A percentile compares a stretch with the other conserved stretches of the same genome.
These are phyloP conservation scores for Pyrochroa serraticornis DNA, from an alignment of 2,888 invertebrate species.

Conservation along the genomic window DNA sequence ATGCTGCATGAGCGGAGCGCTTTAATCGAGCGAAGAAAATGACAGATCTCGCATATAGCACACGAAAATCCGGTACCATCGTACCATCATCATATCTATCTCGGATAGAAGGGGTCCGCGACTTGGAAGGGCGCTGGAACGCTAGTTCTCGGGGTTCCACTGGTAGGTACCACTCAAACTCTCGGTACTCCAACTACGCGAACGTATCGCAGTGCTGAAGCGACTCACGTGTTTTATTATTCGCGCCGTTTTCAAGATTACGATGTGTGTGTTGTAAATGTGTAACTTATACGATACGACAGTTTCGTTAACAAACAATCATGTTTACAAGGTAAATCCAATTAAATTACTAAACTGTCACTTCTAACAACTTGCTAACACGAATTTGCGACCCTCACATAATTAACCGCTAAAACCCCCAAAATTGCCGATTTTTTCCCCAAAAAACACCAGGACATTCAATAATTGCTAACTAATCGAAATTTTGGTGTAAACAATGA, in stretches of 20 bases:
- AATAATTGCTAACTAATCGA: neutral
- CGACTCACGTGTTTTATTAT: constrained; percentile 45
- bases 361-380: constrained; percentile 10
- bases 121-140: constrained; percentile 51
- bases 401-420: too few relatives aligned
- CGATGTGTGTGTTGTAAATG: constrained; percentile 45
- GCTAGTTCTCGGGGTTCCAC: constrained; percentile 42
- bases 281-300: constrained; percentile 38
- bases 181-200: constrained; percentile 47
- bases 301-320: constrained; percentile 44
- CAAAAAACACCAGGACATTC: neutral
- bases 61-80: constrained; percentile 38
- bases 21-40: constrained; percentile 17
- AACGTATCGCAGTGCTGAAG: constrained; percentile 28
- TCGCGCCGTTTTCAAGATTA: constrained; percentile 41
- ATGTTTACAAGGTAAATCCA: constrained; percentile 55
- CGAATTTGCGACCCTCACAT: too few relatives aligned
- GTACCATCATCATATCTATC: constrained; percentile 40
- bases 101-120: constrained; percentile 51
- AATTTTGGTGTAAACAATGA: neutral
- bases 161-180: constrained; percentile 47
- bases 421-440: neutral
- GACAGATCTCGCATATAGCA: constrained; percentile 26
- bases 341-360: constrained; percentile 24
- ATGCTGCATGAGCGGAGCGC: neutral